Conservation (phyloP, 2,113 vertebrate species). For the Calcarius ornatus region DNA sequence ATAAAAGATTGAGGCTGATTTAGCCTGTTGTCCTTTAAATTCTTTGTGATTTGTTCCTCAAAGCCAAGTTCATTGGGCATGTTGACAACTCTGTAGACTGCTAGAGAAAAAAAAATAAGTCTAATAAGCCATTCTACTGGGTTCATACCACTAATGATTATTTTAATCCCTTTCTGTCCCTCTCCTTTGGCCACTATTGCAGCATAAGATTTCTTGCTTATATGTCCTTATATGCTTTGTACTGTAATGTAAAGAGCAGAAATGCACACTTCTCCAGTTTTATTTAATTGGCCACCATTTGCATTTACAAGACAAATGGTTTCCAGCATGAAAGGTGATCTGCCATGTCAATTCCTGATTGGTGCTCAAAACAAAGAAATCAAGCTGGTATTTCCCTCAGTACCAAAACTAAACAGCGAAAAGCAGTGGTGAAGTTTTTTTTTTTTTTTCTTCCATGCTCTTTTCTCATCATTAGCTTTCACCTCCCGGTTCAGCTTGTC, state of each 20-base stretch:
- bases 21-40: not conserved
- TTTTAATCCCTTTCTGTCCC: not conserved
- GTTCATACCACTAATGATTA: not conserved
- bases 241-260: not conserved
- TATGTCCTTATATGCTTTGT: not conserved
- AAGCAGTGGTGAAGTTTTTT: not conserved
- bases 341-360: not conserved
- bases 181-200: not conserved
- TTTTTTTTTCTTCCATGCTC: accelerated
- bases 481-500: not conserved
- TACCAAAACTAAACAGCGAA: not conserved
- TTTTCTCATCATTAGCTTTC: not conserved
- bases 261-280: not conserved
- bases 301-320: not conserved
- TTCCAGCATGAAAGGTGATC: not conserved
- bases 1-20: not conserved
- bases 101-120: not conserved
- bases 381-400: not conserved
- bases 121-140: not conserved
- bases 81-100: not conserved
- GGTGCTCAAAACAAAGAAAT: not conserved
- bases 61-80: not conserved
- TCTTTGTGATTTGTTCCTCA: not conserved
- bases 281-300: not conserved
- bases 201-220: not conserved